Conservation (phyloP, 2,797 vertebrate genomes). For the Takifugu ocellatus region DNA sequence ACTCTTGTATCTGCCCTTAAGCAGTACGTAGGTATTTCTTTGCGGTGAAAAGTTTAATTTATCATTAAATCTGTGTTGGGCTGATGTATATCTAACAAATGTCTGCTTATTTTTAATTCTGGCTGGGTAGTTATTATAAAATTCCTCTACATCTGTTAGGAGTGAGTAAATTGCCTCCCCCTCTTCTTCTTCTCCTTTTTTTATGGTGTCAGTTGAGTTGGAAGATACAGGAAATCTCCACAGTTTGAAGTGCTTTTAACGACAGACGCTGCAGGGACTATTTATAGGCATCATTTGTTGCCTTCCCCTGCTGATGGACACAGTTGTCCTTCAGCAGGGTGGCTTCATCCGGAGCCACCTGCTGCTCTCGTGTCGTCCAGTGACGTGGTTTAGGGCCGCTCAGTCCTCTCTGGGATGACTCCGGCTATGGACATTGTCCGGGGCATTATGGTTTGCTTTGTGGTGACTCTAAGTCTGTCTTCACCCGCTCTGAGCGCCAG, state of each 20-base stretch:
- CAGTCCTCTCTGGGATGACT: slow-evolving; percentile 23
- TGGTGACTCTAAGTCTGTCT: slow-evolving; percentile 16
- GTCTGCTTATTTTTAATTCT: neutral
- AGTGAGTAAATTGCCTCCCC: too few species aligned
- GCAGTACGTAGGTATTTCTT: too few species aligned
- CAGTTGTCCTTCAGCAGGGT: slow-evolving; percentile 68
- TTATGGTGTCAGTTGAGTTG: neutral
- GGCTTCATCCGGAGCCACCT: slow-evolving; percentile 62
- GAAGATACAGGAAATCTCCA: neutral
- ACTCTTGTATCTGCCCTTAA: neutral
- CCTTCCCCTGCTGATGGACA: slow-evolving; percentile 56
- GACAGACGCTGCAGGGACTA: slow-evolving; percentile 27
- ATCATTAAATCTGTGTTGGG: too few species aligned
- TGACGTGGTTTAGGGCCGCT: slow-evolving; percentile 39
- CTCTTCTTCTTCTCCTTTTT: too few species aligned
- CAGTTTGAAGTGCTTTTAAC: slow-evolving; percentile 1
- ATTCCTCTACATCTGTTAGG: too few species aligned
- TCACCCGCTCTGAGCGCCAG: slow-evolving; percentile 8
- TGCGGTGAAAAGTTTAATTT: too few species aligned
- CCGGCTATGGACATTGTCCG: slow-evolving; percentile 17
- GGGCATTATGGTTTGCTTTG: slow-evolving; percentile 17
- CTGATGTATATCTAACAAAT: neutral
- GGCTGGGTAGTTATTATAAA: neutral
- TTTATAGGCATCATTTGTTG: slow-evolving; percentile 54
- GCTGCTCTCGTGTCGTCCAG: slow-evolving; percentile 55